phyloP scores from a whole-genome alignment of 1,140 invertebrate genomes.

The Drosophila persimilis region DNA sequence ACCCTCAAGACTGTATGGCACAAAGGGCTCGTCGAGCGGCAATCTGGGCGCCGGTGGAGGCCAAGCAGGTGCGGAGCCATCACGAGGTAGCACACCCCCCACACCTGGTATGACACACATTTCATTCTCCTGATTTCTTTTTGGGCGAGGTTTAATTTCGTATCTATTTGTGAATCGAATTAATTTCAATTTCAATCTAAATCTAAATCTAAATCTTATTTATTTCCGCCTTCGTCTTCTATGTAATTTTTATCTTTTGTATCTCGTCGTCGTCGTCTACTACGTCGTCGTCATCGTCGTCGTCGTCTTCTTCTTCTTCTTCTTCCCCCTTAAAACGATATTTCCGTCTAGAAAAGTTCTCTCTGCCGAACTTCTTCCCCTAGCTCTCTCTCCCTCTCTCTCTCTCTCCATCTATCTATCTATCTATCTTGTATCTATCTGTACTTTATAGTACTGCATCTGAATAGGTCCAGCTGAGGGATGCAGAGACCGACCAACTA shows the following conservation, averaged over 20 bases:
- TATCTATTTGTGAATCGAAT: slow-evolving; percentile 50
- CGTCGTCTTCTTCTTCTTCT: no score
- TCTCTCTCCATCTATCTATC: neutral
- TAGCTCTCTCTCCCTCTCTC: no score
- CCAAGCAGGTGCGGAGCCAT: slow-evolving; percentile 88
- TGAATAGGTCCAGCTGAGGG: slow-evolving; percentile 22
- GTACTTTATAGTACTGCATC: neutral
- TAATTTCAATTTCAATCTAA: slow-evolving; percentile 47
- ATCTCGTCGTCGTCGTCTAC: slow-evolving; percentile 28
- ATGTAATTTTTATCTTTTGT: slow-evolving; percentile 58
- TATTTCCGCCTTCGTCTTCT: slow-evolving; percentile 48
- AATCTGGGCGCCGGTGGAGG: slow-evolving; percentile 90
- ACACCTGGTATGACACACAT: slow-evolving; percentile 94
- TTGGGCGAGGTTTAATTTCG: slow-evolving; percentile 74
- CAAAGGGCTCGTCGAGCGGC: slow-evolving; percentile 92
- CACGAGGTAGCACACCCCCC: slow-evolving; percentile 98
- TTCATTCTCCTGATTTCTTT: slow-evolving; percentile 76
- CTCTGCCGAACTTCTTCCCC: slow-evolving; percentile 25
- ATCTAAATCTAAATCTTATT: slow-evolving; percentile 31
- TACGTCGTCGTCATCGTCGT: slow-evolving; percentile 12
- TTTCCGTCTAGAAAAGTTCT: no score
- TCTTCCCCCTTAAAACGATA: no score
- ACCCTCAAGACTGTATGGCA: slow-evolving; percentile 89
- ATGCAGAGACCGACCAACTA: slow-evolving; percentile 21
- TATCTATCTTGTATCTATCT: no score